Evolutionary conservation across 1,140 invertebrate species (phyloP).

Genomic region (Penaeus vannamei): DNA sequence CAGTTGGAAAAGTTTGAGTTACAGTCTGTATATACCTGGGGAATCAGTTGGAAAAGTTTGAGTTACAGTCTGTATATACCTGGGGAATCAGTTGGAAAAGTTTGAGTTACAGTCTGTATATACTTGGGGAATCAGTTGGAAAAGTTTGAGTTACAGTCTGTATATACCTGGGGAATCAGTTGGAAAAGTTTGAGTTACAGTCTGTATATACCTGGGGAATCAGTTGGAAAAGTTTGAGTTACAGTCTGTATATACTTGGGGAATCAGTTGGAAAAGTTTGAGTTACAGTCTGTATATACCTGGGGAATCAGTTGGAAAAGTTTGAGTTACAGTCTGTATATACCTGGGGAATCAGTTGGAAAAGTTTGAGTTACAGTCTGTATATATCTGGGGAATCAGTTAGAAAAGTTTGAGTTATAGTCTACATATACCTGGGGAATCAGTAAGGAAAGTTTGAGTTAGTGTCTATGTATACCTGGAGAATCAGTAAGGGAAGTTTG

Average conservation of each 20-base stretch:
- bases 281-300: slow-evolving; percentile 31
- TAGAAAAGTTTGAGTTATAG: slow-evolving; percentile 1
- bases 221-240: neutral
- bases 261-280: slow-evolving; percentile 51
- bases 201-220: slow-evolving; percentile 68
- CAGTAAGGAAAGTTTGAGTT: neutral
- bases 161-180: slow-evolving; percentile 68
- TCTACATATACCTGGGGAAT: slow-evolving; percentile 68
- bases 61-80: slow-evolving; percentile 31
- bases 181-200: slow-evolving; percentile 2
- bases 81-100: slow-evolving; percentile 68
- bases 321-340: slow-evolving; percentile 29
- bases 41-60: slow-evolving; percentile 51
- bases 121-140: slow-evolving; percentile 68
- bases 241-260: slow-evolving; percentile 66
- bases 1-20: neutral
- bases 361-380: slow-evolving; percentile 28
- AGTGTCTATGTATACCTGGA: neutral
- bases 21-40: slow-evolving; percentile 67
- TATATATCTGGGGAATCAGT: slow-evolving; percentile 68
- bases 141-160: slow-evolving; percentile 28
- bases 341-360: slow-evolving; percentile 68
- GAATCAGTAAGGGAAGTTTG: neutral
- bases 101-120: slow-evolving; percentile 29
- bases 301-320: slow-evolving; percentile 68